A percentile compares a stretch with the other conserved stretches of the same genome.
Conservation (phyloP, 2,888 invertebrate species). For the Eilema griseolum region DNA sequence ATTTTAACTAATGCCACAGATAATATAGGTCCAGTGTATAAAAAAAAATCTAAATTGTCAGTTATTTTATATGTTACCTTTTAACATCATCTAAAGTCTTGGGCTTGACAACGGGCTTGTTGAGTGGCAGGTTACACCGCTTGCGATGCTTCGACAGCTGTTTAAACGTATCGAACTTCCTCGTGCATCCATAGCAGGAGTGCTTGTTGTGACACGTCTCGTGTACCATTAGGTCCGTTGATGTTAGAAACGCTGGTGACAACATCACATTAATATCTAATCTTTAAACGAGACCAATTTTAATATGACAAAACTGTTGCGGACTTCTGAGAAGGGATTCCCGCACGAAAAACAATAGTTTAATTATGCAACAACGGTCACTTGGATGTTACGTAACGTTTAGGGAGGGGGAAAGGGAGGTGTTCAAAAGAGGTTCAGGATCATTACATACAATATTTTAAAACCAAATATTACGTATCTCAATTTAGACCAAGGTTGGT, state of each 20-base stretch:
- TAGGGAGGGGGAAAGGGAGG: no score
- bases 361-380: no score
- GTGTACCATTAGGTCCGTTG: slow-evolving; percentile 79
- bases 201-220: slow-evolving; percentile 76
- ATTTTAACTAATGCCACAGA: no score
- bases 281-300: background rate
- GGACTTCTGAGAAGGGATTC: no score
- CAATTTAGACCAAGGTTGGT: no score
- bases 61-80: slow-evolving; percentile 54
- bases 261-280: background rate
- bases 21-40: background rate
- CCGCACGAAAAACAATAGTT: no score
- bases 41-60: background rate
- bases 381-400: no score
- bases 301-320: no score
- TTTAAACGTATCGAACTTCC: slow-evolving; percentile 68
- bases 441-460: no score
- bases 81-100: slow-evolving; percentile 72
- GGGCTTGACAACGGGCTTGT: slow-evolving; percentile 52
- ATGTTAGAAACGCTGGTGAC: slow-evolving; percentile 69
- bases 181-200: slow-evolving; percentile 73
- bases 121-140: slow-evolving; percentile 59
- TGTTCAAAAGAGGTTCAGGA: no score
- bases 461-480: no score
- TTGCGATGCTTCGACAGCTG: slow-evolving; percentile 65